phyloP scores from a whole-genome alignment of 2,797 vertebrate species.

The Acestrorhynchus altus region DNA sequence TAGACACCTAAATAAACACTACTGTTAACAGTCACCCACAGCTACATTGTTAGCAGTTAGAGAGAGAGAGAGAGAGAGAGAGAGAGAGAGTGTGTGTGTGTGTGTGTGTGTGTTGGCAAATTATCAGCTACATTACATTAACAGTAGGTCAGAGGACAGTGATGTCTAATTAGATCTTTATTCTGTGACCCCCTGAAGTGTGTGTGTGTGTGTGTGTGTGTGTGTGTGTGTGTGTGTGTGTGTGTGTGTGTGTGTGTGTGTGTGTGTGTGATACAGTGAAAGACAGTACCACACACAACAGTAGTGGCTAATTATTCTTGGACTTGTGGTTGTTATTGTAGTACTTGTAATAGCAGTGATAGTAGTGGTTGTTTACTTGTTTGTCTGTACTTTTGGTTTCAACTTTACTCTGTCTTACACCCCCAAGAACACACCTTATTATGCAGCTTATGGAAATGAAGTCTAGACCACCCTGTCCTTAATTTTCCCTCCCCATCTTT shows the following conservation, averaged over 20 bases:
- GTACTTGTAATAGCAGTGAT: background rate
- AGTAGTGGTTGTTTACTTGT: background rate
- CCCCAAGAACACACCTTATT: background rate
- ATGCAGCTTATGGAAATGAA: background rate
- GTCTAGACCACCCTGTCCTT: background rate
- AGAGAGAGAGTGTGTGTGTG: no score
- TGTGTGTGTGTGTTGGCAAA: no score
- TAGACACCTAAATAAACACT: no score
- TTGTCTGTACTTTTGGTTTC: no score
- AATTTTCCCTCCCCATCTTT: background rate
- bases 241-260: background rate
- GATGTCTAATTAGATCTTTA: background rate
- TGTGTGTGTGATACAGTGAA: background rate
- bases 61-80: no score
- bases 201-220: background rate
- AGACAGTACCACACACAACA: background rate
- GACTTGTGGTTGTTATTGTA: background rate
- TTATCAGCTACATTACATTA: background rate
- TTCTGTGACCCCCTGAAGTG: background rate
- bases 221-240: background rate
- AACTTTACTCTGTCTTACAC: background rate
- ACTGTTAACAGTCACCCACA: no score
- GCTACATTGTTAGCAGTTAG: no score
- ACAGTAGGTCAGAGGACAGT: conserved; percentile 1
- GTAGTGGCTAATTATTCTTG: background rate